Percentiles rank a stretch among this genome's conserved stretches.
phyloP scores from a whole-genome alignment of 2,888 invertebrate genomes.

The Eumerus sabulonum region DNA sequence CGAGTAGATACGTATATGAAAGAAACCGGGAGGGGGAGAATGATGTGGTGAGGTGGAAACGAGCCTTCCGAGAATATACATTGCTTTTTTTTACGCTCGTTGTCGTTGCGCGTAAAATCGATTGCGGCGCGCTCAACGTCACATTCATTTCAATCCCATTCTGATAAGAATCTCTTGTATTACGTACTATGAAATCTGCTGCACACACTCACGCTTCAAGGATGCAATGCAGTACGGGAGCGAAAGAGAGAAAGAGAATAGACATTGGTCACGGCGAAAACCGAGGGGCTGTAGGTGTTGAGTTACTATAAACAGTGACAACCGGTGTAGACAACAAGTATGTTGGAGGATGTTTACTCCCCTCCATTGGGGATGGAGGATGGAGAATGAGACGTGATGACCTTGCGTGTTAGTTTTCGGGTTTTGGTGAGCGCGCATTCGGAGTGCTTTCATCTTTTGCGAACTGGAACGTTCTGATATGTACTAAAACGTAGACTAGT shows the following conservation, averaged over 20 bases:
- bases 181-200: slow-evolving; percentile 49
- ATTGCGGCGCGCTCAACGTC: slow-evolving; percentile 65
- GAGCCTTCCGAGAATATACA: slow-evolving; percentile 46
- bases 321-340: no score
- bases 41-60: slow-evolving; percentile 15
- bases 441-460: slow-evolving; percentile 1
- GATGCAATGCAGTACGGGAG: not conserved
- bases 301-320: no score
- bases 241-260: no score
- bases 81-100: slow-evolving; percentile 60
- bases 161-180: slow-evolving; percentile 64
- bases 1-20: no score
- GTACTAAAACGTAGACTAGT: slow-evolving; percentile 38
- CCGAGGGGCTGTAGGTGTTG: no score
- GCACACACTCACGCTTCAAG: slow-evolving; percentile 1
- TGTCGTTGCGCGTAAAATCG: slow-evolving; percentile 68
- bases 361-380: not conserved
- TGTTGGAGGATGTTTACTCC: no score
- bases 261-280: no score
- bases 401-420: slow-evolving; percentile 61
- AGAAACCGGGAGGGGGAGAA: no score
- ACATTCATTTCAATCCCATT: slow-evolving; percentile 68
- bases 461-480: slow-evolving; percentile 9
- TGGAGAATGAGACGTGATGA: slow-evolving; percentile 47
- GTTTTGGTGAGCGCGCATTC: slow-evolving; percentile 50